phyloP scores from a whole-genome alignment of 2,797 vertebrate species.

The Squalus acanthias region DNA sequence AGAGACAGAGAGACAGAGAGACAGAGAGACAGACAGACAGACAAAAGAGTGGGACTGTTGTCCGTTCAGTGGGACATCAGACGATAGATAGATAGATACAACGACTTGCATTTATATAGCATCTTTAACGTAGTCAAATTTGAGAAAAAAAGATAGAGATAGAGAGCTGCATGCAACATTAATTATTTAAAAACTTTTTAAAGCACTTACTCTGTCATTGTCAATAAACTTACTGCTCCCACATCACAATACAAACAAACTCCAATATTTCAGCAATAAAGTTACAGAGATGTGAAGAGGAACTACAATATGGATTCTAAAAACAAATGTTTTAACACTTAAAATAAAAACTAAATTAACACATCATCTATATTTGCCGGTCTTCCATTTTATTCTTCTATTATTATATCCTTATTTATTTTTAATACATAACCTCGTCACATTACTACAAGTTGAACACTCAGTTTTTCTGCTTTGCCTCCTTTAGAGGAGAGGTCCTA shows the following conservation, averaged over 20 bases:
- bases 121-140: neutral
- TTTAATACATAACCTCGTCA: neutral
- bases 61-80: neutral
- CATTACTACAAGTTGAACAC: neutral
- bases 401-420: neutral
- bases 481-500: neutral
- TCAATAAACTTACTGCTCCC: neutral
- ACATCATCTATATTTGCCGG: neutral
- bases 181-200: neutral
- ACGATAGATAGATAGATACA: neutral
- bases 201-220: neutral
- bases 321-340: neutral
- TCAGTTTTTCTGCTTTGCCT: neutral
- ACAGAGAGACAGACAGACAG: neutral
- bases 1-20: too few species aligned
- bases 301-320: neutral
- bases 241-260: too few species aligned
- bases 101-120: neutral
- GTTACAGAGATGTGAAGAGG: too few species aligned
- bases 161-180: too few species aligned
- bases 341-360: neutral
- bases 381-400: neutral
- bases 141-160: too few species aligned
- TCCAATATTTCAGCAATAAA: too few species aligned
- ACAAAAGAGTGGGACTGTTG: neutral